Conservation (phyloP, 2,888 invertebrate genomes). For the Molorchus minor region DNA sequence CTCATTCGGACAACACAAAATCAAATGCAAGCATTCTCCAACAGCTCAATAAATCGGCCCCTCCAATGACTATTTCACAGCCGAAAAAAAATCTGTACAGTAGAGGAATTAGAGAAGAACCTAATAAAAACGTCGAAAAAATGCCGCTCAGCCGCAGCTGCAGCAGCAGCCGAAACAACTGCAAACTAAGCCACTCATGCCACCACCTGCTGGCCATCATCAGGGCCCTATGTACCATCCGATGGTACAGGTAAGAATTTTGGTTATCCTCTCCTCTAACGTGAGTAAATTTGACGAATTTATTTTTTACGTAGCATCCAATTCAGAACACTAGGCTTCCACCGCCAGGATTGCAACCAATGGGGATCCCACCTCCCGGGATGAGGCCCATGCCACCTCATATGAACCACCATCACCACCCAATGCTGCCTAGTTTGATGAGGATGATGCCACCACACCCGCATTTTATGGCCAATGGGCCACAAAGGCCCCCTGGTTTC, state of each 20-base stretch:
- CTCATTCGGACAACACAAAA: conserved; percentile 36
- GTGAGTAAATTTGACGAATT: not conserved
- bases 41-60: conserved; percentile 26
- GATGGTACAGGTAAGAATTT: conserved; percentile 40
- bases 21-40: conserved; percentile 15
- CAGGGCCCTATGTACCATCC: conserved; percentile 42
- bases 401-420: conserved; percentile 38
- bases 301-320: conserved; percentile 44
- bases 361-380: conserved; percentile 59
- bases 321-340: conserved; percentile 59
- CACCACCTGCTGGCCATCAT: conserved; percentile 35
- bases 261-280: not conserved
- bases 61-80: conserved; percentile 28
- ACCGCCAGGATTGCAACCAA: conserved; percentile 61
- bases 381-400: conserved; percentile 46
- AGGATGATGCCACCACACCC: conserved; percentile 49
- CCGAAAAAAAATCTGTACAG: conserved; percentile 74
- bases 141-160: conserved; percentile 49
- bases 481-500: conserved; percentile 47
- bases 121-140: conserved; percentile 64
- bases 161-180: conserved; percentile 44
- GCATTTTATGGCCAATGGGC: conserved; percentile 43
- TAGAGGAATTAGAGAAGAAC: conserved; percentile 77
- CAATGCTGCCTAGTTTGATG: conserved; percentile 52
- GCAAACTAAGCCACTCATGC: conserved; percentile 37